phyloP scores from a whole-genome alignment of 2,888 invertebrate species.

The Odontomyia ornata region DNA sequence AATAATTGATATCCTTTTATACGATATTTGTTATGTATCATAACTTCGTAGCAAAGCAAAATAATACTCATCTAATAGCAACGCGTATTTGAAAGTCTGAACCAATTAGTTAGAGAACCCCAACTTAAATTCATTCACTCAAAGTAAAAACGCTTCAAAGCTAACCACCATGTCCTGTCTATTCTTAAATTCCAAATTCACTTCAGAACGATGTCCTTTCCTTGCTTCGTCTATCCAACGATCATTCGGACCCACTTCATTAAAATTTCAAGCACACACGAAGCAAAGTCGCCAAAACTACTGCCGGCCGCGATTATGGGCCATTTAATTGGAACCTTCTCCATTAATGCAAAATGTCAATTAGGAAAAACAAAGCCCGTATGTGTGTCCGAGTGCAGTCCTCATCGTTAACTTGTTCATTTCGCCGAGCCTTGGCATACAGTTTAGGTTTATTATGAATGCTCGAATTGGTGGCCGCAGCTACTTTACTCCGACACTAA shows the following conservation, averaged over 20 bases:
- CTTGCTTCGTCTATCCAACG: background rate
- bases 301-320: constrained; percentile 48
- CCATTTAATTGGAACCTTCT: constrained; percentile 54
- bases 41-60: too few relatives aligned
- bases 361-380: constrained; percentile 54
- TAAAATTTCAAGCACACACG: constrained; percentile 54
- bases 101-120: background rate
- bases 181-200: background rate
- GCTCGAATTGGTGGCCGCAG: background rate
- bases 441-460: constrained; percentile 3
- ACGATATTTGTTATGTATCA: too few relatives aligned
- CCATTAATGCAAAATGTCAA: constrained; percentile 55
- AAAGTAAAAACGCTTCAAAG: constrained; percentile 34
- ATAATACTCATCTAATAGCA: too few relatives aligned
- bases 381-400: background rate
- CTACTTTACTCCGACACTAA: constrained; percentile 53
- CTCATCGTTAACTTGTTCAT: constrained; percentile 4
- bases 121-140: background rate
- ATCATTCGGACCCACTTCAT: constrained; percentile 50
- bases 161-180: background rate
- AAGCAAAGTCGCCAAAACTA: constrained; percentile 41
- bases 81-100: too few relatives aligned
- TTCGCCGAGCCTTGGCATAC: background rate
- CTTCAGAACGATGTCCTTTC: background rate
- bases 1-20: too few relatives aligned